These are phyloP conservation scores for Lophura swinhoii DNA, from an alignment of 2,797 vertebrate genomes.

Conservation along the genomic window DNA sequence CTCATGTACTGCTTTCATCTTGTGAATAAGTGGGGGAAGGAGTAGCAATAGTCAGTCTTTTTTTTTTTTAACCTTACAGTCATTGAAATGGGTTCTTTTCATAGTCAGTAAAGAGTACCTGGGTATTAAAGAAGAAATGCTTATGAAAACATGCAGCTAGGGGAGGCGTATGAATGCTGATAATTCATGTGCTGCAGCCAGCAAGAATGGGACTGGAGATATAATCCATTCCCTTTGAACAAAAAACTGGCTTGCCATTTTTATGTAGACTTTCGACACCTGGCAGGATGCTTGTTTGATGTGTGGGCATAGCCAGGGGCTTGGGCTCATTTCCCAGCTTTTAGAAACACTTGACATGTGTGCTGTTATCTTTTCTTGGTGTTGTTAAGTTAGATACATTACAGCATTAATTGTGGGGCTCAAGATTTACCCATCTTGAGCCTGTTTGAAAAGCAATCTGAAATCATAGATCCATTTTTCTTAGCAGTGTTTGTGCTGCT, in stretches of 20 bases:
- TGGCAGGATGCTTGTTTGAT: neutral
- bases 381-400: neutral
- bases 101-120: neutral
- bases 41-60: neutral
- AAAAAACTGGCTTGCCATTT: neutral
- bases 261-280: neutral
- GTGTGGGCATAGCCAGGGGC: neutral
- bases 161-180: neutral
- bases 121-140: neutral
- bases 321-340: neutral
- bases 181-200: neutral
- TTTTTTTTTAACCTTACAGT: neutral
- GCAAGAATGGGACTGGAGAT: neutral
- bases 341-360: neutral
- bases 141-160: neutral
- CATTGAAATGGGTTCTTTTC: neutral
- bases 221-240: neutral
- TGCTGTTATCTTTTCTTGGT: rapidly evolving
- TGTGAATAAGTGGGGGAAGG: neutral
- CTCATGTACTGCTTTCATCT: neutral
- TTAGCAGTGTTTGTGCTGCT: neutral
- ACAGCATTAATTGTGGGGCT: neutral
- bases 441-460: neutral
- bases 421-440: neutral
- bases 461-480: neutral